Evolutionary conservation across 1,140 invertebrate species (phyloP).

Genomic region (Aphelinus certus): DNA sequence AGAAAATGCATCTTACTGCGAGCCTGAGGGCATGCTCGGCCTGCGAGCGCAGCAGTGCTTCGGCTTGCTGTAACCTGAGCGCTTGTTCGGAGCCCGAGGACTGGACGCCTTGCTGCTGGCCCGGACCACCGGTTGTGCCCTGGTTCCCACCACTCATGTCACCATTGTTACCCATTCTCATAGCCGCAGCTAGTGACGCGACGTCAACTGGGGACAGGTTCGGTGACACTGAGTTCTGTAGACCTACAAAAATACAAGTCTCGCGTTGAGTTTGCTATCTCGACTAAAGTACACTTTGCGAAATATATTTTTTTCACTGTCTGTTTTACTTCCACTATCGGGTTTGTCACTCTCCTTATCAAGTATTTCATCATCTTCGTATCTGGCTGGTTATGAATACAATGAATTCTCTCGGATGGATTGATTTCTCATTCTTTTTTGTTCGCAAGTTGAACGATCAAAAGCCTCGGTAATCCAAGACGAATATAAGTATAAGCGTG

Average conservation of each 20-base stretch:
- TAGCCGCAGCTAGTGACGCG: conserved; percentile 81
- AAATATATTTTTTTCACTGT: neutral
- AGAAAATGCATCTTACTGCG: conserved; percentile 68
- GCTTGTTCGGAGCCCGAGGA: conserved; percentile 72
- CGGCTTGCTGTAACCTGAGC: conserved; percentile 79
- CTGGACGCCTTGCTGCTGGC: conserved; percentile 68
- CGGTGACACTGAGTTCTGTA: conserved; percentile 64
- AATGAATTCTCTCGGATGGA: too few relatives aligned
- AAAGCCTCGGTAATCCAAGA: too few relatives aligned
- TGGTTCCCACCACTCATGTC: conserved; percentile 65
- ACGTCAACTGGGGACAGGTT: conserved; percentile 73
- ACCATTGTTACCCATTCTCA: conserved; percentile 77
- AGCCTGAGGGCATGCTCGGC: conserved; percentile 83
- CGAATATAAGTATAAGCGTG: too few relatives aligned
- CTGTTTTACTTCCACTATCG: too few relatives aligned
- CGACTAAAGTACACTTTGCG: too few relatives aligned
- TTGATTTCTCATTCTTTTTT: too few relatives aligned
- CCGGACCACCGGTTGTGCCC: conserved; percentile 62
- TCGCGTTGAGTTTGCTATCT: neutral
- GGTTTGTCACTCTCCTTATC: too few relatives aligned
- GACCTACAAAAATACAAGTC: conserved; percentile 45
- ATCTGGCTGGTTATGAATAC: too few relatives aligned
- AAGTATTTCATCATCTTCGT: too few relatives aligned
- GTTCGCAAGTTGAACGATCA: too few relatives aligned
- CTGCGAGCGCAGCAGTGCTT: conserved; percentile 82